Evolutionary conservation across 2,113 vertebrate species (phyloP).

Genomic region (Epinephelus cyanopodus): DNA sequence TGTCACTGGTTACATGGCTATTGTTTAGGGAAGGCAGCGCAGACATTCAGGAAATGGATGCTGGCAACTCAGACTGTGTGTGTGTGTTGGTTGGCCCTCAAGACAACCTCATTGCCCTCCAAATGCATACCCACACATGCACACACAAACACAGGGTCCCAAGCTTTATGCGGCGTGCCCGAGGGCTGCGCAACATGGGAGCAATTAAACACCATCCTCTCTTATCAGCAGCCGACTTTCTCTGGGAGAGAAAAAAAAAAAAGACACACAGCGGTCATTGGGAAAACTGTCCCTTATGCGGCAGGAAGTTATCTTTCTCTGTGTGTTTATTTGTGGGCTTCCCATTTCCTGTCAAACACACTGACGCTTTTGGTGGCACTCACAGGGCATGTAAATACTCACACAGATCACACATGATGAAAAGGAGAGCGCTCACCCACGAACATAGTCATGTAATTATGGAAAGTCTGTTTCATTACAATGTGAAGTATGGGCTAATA

Average conservation of each 20-base stretch:
- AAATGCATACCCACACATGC: constrained; percentile 41
- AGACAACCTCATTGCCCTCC: constrained; percentile 39
- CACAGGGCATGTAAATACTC: constrained; percentile 32
- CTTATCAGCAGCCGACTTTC: constrained; percentile 67
- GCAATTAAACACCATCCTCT: constrained; percentile 68
- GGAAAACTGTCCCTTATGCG: constrained; percentile 17
- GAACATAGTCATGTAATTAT: constrained; percentile 32
- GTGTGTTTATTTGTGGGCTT: constrained; percentile 71
- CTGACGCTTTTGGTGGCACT: constrained; percentile 40
- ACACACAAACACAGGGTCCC: constrained; percentile 31
- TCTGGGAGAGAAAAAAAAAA: constrained; percentile 32
- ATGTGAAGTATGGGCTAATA: constrained; percentile 15
- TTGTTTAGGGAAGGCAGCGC: constrained; percentile 61
- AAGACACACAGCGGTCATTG: constrained; percentile 11
- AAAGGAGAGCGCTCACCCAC: constrained; percentile 29
- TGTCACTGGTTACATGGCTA: constrained; percentile 36
- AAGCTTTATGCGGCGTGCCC: constrained; percentile 24
- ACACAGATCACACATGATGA: constrained; percentile 45
- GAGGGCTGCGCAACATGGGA: constrained; percentile 64
- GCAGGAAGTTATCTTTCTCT: constrained; percentile 70
- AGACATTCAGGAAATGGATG: constrained; percentile 70
- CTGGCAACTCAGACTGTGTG: constrained; percentile 38
- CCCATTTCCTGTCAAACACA: constrained; percentile 72
- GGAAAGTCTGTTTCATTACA: constrained; percentile 34
- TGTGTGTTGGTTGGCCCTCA: constrained; percentile 6